Base-by-base conservation (phyloP, 2,113 vertebrate genomes). In the Callopanchax toddi region DNA sequence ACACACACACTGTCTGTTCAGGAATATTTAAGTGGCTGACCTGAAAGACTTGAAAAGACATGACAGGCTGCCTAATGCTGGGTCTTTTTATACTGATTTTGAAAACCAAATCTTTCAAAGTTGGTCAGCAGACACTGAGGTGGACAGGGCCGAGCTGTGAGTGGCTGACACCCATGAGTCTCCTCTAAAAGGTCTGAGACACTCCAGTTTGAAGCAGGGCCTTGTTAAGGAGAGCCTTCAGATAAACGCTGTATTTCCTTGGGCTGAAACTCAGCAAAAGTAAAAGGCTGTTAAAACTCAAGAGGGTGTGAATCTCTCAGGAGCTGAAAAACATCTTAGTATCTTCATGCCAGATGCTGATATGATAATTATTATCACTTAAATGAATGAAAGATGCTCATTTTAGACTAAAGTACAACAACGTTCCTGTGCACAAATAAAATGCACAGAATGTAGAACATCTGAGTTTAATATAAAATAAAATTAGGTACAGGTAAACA, bases 21-120 rank as follows among this genome's bases (percentile, higher is more conserved):
- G 53, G 53, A 72, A 68, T 51, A 32, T 18, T 2, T 51, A 18
- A 32, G 26, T 51, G 17, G 12, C 9, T 21, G 17, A 59, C 42
- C 54, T 73, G 42, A 57, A 53, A 55, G 7, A 57, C 23, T 23
- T 46, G 39, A 42, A 69, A 60, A 74, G 20, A 50, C 43, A 71
- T 64, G 57, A 46, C 40, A 46, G 43, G 62, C 49, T 54, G 60
- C 37, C 26, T 20, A 2, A 29, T 12, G 29, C 43, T 1, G 11
- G 18, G 23, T 36, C 21, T 65, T 60, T 32, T 82, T 45, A 58
- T 76, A 37, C 25, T 17, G 20, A 40, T 62, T 74, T 49, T 49
- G 63, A 81, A 84, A 73, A 57, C 48, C 55, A 66, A 70, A 74
- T 73, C 29, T 73, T 60, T 52, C 23, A 45, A 71, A 72, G 53